Conservation (phyloP, 2,113 vertebrate genomes). For the Alethe diademata region DNA sequence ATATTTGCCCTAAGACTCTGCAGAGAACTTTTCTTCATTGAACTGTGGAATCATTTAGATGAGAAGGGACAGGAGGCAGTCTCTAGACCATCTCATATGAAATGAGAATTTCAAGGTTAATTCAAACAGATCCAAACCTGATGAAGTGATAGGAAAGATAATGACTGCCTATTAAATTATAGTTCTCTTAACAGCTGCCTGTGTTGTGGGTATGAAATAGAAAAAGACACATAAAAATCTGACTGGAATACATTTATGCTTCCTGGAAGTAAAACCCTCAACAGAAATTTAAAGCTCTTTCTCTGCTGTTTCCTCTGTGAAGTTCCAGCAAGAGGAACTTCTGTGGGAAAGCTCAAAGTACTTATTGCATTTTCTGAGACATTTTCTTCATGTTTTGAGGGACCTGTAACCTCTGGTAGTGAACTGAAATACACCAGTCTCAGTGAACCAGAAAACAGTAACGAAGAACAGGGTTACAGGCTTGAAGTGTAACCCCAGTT, state of each 20-base stretch:
- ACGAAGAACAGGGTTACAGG: not conserved
- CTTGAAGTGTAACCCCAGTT: not conserved
- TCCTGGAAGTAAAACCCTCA: not conserved
- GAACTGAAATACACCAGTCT: not conserved
- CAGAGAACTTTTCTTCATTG: not conserved
- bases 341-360: not conserved
- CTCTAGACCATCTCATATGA: not conserved
- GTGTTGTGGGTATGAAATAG: not conserved
- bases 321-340: not conserved
- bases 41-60: not conserved
- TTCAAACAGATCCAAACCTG: not conserved
- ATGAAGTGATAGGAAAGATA: not conserved
- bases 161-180: not conserved
- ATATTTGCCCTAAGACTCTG: not conserved
- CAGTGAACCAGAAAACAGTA: not conserved
- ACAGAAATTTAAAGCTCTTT: not conserved
- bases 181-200: not conserved
- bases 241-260: not conserved
- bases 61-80: not conserved
- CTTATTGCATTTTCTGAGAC: not conserved
- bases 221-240: not conserved
- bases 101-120: not conserved
- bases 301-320: not conserved
- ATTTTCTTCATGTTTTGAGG: not conserved
- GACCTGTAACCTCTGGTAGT: not conserved